Evolutionary conservation across 2,888 invertebrate genomes (phyloP), one percentile per base, ranked within the genome.

Genomic region (Limnephilus rhombicus): DNA sequence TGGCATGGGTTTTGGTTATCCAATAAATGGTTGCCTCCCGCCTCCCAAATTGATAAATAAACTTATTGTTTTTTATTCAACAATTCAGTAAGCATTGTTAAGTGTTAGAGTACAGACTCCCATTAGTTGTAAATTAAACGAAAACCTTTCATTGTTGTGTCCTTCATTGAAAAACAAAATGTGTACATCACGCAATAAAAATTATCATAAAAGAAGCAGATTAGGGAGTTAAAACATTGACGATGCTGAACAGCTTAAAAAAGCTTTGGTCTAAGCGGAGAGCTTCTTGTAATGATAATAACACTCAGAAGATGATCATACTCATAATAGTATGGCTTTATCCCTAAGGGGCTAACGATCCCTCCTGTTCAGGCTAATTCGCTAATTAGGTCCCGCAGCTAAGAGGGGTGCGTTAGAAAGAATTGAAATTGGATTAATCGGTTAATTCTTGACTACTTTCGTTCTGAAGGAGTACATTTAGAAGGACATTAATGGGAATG

Each of bases 401-500:
- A 5, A 68, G 53, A 87, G 87, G 87, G 87, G 45, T 87, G 53
- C 68, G 87, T 87, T 68, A 29, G 15, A 87, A 87, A 86, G 41
- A 37, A 24, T 86, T 29, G 13, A 24, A 45, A 86, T 49, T 88
- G 53, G 80, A 88, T 88, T 88, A 68, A 53, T 87, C 34, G 80
- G 29, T 18, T 88, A 68, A 68, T 68, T 88, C 68, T 68, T 68
- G 68, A 68, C 24, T 68, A 9, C n/a, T 68, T 68, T 68, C 68
- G 24, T 9, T 68, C 24, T 24, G 1, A 68, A n/a, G 9, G 68
- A 68, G 24, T 68, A 68, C 24, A n/a, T 68, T 68, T 1, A 68
- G 9, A n/a, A n/a, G 9, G n/a, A 68, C 24, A 9, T 68, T 68
- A 68, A 68, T 68, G 68, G 2, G 68, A 68, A 68, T 9, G 68